A percentile compares a stretch with the other conserved stretches of the same genome.
Conservation (phyloP, 53 echinoderm and acorn worm genomes). For the Stichopus horrens region DNA sequence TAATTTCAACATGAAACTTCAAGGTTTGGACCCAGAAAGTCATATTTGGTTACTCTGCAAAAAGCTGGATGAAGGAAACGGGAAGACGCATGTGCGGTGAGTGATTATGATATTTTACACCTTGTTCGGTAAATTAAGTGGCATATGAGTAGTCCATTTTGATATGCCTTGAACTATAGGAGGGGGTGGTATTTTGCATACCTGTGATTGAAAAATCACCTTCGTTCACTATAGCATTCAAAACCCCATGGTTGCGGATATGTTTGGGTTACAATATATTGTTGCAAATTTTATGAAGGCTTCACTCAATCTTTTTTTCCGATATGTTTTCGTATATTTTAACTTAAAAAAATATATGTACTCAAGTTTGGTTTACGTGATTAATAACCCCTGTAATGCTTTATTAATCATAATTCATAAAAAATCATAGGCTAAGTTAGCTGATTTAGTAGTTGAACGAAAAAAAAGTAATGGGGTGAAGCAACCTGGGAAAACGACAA, state of each 20-base stretch:
- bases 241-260: not conserved
- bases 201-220: not conserved
- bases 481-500: too few species aligned
- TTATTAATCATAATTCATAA: too few species aligned
- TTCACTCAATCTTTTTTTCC: too few species aligned
- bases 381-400: too few species aligned
- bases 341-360: too few species aligned
- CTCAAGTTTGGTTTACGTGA: too few species aligned
- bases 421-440: too few species aligned
- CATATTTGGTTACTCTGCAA: not conserved
- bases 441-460: too few species aligned
- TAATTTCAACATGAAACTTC: not conserved
- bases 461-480: too few species aligned
- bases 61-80: not conserved
- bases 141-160: not conserved
- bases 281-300: too few species aligned
- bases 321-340: too few species aligned
- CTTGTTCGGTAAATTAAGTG: not conserved
- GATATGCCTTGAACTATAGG: not conserved
- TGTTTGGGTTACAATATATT: not conserved
- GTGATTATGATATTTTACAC: not conserved
- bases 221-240: not conserved
- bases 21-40: constrained; percentile 10
- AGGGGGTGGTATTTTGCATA: not conserved
- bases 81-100: not conserved